Percentiles rank a stretch among this genome's conserved stretches.
Evolutionary conservation across 2,888 invertebrate species (phyloP).

Genomic region (Eledone cirrhosa): DNA sequence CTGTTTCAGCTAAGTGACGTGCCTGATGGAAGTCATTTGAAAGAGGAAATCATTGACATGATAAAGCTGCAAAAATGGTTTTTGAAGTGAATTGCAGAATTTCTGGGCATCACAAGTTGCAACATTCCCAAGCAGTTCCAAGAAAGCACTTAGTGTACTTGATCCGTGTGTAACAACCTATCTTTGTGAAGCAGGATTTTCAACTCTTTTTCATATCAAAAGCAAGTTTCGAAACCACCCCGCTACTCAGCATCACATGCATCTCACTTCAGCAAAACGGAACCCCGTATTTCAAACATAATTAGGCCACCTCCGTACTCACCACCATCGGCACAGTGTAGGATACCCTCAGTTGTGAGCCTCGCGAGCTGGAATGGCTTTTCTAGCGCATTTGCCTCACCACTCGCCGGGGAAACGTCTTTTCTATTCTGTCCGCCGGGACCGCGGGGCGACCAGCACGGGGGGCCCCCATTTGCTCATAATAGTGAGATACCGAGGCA

Average conservation of each 20-base stretch:
- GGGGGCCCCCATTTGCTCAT: no score
- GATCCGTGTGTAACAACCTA: not conserved
- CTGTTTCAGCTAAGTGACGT: not conserved
- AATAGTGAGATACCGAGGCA: no score
- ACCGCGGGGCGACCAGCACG: no score
- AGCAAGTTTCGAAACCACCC: not conserved
- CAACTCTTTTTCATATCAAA: not conserved
- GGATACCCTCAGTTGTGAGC: no score
- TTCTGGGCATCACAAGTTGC: not conserved
- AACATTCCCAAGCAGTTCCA: not conserved
- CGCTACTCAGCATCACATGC: not conserved
- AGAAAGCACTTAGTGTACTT: conserved; percentile 2
- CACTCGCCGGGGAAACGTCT: no score
- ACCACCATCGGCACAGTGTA: no score
- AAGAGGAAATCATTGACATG: not conserved
- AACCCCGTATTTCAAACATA: not conserved
- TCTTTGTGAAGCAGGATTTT: not conserved
- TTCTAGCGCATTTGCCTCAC: no score
- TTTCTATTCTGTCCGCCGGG: no score
- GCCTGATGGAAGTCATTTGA: not conserved
- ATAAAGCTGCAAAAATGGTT: not conserved
- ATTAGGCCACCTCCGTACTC: no score
- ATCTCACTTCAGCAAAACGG: not conserved
- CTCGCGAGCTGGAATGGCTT: no score
- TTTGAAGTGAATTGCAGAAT: not conserved